Evolutionary conservation across 2,888 invertebrate species (phyloP), one percentile per base, ranked within the genome.

Genomic region (Lacanobia oleracea): DNA sequence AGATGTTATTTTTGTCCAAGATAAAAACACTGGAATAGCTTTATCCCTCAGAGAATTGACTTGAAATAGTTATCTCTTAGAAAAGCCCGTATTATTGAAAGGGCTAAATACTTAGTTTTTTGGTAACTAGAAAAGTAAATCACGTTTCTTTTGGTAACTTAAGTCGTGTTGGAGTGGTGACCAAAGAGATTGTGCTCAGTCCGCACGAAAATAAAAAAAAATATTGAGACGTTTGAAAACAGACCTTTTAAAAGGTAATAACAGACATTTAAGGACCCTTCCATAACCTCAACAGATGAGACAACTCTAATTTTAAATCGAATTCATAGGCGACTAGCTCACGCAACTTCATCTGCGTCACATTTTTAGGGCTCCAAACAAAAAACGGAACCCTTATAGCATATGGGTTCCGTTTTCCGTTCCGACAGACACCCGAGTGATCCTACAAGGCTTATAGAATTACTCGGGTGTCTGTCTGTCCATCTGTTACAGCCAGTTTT

Each of bases 1-100:
- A 65, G 18, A 57, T 51, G 8, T 40, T 75, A 61, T 45, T 56
- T 69, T 62, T 51, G 33, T 60, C 2, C 12, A 51, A 74, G 40
- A 59, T 51, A 48, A 64, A 62, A 61, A 10, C 48, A 10, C 40
- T 57, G 9, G 14, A 33, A 60, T 45, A 53, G 48, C 27, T 43
- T 23, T 45, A 48, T 64, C 50, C 60, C 67, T 14, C 9, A 43
- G 51, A 67, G 63, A 75, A 40, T 8, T 33, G 21, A 21, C 33
- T n/a, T 48, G 33, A 43, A 80, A 57, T 59, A 27, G 53, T 50
- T 18, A 45, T 54, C n/a, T 54, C 27, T 12, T 8, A 16, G n/a
- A 33, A 53, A 72, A 59, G 12, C 21, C 18, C 21, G 18, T 59
- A 40, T 21, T 51, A 72, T 37, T 59, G 51, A 40, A 74, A 50